These are phyloP conservation scores for Platanista minor DNA, from an alignment of 2,113 vertebrate genomes.

Conservation along the genomic window DNA sequence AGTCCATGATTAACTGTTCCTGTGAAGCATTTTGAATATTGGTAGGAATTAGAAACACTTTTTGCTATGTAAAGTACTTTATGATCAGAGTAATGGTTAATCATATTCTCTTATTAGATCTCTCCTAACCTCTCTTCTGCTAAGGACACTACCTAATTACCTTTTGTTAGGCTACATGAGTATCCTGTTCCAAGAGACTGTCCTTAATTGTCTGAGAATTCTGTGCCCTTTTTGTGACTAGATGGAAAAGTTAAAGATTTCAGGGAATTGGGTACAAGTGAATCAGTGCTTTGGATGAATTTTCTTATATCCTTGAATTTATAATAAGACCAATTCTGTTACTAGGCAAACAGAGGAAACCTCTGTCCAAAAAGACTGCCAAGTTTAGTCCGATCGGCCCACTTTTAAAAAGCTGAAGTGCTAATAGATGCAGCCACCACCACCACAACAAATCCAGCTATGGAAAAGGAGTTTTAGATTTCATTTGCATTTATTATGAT, in stretches of 20 bases:
- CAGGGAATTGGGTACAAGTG: background rate
- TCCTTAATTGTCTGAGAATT: slow-evolving; percentile 17
- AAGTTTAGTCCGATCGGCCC: background rate
- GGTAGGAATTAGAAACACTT: slow-evolving; percentile 43
- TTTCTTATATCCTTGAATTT: slow-evolving; percentile 22
- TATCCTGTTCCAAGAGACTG: background rate
- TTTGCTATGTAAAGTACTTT: slow-evolving; percentile 32
- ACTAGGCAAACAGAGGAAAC: slow-evolving; percentile 12
- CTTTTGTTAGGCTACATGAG: slow-evolving; percentile 44
- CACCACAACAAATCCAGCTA: slow-evolving; percentile 16
- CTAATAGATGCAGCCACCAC: background rate
- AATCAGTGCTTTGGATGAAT: slow-evolving; percentile 9
- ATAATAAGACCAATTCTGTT: background rate
- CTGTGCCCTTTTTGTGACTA: slow-evolving; percentile 16
- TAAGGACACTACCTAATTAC: slow-evolving; percentile 3
- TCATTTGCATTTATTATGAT: slow-evolving; percentile 35
- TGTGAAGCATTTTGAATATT: background rate
- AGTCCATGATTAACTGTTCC: slow-evolving; percentile 31
- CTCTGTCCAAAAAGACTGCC: slow-evolving; percentile 2
- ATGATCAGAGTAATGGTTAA: slow-evolving; percentile 26
- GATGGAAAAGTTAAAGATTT: slow-evolving; percentile 31
- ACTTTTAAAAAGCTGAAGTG: slow-evolving; percentile 38
- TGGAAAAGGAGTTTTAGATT: background rate
- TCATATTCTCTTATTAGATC: slow-evolving; percentile 41
- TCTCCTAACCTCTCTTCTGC: background rate